A percentile compares a stretch with the other conserved stretches of the same genome.
These are phyloP conservation scores for Ochotona princeps DNA, from an alignment of 2,113 vertebrate genomes.

Conservation along the genomic window DNA sequence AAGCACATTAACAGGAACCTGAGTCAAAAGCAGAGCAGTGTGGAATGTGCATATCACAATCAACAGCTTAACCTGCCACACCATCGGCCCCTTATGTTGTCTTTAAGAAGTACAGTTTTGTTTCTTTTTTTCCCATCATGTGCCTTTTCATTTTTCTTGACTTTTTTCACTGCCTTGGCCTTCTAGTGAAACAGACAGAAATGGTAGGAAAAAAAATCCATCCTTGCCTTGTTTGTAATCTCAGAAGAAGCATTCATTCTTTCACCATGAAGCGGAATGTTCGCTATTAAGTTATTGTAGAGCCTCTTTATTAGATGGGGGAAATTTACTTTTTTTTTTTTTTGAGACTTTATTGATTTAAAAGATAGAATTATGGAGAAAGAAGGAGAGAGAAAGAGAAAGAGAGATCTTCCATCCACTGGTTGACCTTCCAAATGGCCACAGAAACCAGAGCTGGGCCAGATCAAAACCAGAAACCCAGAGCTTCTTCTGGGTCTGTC, in stretches of 20 bases:
- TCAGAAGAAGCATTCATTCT: not conserved
- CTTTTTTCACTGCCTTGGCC: not conserved
- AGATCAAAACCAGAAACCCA: too few relatives aligned
- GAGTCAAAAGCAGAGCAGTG: too few relatives aligned
- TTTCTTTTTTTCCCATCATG: not conserved
- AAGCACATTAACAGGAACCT: too few relatives aligned
- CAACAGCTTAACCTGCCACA: too few relatives aligned
- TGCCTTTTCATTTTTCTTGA: conserved; percentile 12
- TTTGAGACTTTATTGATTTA: too few relatives aligned
- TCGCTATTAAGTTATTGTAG: not conserved
- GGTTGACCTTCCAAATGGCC: too few relatives aligned
- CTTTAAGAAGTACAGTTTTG: not conserved
- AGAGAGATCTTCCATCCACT: too few relatives aligned
- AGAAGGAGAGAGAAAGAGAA: too few relatives aligned
- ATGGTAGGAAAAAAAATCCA: not conserved
- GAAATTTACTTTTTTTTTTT: not conserved
- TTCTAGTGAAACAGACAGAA: not conserved
- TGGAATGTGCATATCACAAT: too few relatives aligned
- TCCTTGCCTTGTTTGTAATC: not conserved
- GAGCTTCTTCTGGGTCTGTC: too few relatives aligned
- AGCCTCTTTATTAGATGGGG: not conserved
- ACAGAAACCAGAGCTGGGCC: too few relatives aligned
- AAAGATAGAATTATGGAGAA: too few relatives aligned
- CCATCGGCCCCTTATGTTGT: not conserved
- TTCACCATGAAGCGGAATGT: not conserved